Base-by-base conservation (phyloP, 2,113 vertebrate species). In the Leucosticte australis region DNA sequence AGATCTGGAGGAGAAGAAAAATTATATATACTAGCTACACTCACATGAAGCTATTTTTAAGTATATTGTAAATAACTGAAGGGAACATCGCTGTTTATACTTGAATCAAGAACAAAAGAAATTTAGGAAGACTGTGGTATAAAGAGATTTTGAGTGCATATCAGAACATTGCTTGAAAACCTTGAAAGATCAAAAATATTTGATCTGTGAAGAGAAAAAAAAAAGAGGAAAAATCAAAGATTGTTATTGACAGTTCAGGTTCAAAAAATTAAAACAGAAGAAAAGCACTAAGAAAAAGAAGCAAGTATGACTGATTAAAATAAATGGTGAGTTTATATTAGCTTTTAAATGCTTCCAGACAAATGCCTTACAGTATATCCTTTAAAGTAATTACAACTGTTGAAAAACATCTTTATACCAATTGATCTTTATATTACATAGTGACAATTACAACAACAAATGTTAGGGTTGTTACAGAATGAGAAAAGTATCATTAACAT, bases 331-430 rank as follows among this genome's bases (percentile, higher is more conserved):
- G 52, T 31, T 85, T 91, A 64, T 86, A 82, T 39, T 73, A 85
- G 59, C 31, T 73, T 89, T 94, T 87, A 76, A 93, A 88, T 93
- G 39, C 79, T 96, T 93, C 47, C 80, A 94, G 87, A 96, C 26
- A 92, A 96, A 93, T 42, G 27, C 8, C 46, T 73, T 59, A 31
- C 31, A 76, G 47, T 92, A 82, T 76, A 49, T 23, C 62, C 67
- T 78, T 83, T 62, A 91, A 87, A 64, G 47, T 39, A 88, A 92
- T 46, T 86, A 89, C 27, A 88, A 79, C 33, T 82, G 13, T 87
- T 89, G 46, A 47, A 90, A 93, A 87, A 64, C 33, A 55, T 50
- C 22, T 52, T 64, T 60, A 46, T 76, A 82, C 12, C 24, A 47
- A 23, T 59, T 62, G 42, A 50, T 83, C 55, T 67, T 81, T 53